A percentile compares a stretch with the other conserved stretches of the same genome.
Conservation (phyloP, 2,113 vertebrate genomes). For the Takifugu flavidus region DNA sequence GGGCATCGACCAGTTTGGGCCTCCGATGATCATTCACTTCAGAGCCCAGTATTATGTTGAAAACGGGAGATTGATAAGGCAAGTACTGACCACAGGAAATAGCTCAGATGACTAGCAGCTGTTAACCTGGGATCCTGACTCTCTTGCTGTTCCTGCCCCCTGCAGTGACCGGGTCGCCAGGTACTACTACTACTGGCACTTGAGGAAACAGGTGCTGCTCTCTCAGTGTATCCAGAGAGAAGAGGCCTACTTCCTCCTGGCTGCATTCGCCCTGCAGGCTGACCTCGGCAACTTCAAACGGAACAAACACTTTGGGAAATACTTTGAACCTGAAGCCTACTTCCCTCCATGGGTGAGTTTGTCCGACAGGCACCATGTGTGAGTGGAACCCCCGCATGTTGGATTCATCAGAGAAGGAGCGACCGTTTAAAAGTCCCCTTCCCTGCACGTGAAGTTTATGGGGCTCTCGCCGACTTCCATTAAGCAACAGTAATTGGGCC, state of each 20-base stretch:
- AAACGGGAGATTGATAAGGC: slow-evolving; percentile 94
- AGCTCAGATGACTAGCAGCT: background rate
- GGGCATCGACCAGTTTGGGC: slow-evolving; percentile 98
- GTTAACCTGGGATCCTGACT: background rate
- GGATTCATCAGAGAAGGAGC: too few species aligned
- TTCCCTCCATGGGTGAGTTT: slow-evolving; percentile 92
- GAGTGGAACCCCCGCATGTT: too few species aligned
- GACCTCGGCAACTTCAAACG: slow-evolving; percentile 97
- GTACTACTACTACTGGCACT: slow-evolving; percentile 98
- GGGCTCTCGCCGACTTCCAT: slow-evolving; percentile 28
- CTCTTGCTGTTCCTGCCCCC: background rate
- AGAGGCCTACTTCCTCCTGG: slow-evolving; percentile 96
- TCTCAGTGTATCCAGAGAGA: slow-evolving; percentile 91
- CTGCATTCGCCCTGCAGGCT: slow-evolving; percentile 93
- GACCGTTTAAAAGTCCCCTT: background rate
- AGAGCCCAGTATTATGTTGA: slow-evolving; percentile 98
- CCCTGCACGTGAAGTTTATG: background rate
- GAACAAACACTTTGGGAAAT: slow-evolving; percentile 93
- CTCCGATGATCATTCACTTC: slow-evolving; percentile 98
- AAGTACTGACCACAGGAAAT: slow-evolving; percentile 13
- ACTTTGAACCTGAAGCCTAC: slow-evolving; percentile 96
- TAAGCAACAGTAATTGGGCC: slow-evolving; percentile 18
- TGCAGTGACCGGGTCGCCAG: slow-evolving; percentile 88
- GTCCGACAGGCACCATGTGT: slow-evolving; percentile 9
- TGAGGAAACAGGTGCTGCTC: slow-evolving; percentile 93